Evolutionary conservation across 2,797 vertebrate genomes (phyloP).

Genomic region (Zalophus californianus): DNA sequence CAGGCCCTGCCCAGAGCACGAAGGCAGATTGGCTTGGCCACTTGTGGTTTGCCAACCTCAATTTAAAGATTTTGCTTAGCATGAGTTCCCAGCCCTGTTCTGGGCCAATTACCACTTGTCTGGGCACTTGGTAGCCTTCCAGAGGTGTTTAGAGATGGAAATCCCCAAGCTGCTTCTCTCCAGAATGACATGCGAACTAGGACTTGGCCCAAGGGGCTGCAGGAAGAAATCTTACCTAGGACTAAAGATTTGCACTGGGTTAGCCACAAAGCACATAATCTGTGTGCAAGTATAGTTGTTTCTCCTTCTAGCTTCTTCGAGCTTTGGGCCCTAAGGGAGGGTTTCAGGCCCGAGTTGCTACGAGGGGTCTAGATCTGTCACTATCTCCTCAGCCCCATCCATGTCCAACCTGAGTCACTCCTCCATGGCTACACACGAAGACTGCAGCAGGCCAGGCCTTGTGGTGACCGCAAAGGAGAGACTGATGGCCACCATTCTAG

Average conservation of each 20-base stretch:
- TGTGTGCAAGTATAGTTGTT: not conserved
- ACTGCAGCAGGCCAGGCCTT: not conserved
- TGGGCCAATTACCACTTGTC: conserved; percentile 53
- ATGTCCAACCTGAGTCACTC: not conserved
- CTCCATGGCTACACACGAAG: not conserved
- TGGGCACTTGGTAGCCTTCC: conserved; percentile 39
- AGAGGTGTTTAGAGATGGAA: not conserved
- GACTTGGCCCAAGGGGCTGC: not conserved
- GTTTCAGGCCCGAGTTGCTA: not conserved
- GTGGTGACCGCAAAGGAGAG: not conserved
- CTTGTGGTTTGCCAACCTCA: conserved; percentile 62
- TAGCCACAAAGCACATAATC: not conserved
- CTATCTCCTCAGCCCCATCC: not conserved
- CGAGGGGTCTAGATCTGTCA: not conserved
- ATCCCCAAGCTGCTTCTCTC: not conserved
- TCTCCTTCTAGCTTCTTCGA: not conserved
- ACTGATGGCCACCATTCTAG: not conserved
- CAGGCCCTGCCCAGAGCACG: conserved; percentile 49
- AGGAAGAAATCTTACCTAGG: not conserved
- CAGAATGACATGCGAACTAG: not conserved
- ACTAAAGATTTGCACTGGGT: not conserved
- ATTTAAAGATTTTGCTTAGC: conserved; percentile 70
- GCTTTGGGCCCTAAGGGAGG: not conserved
- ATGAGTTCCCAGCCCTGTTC: conserved; percentile 27
- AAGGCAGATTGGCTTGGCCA: not conserved